Evolutionary conservation across 1,140 invertebrate species (phyloP).

Genomic region (Cotesia vestalis): DNA sequence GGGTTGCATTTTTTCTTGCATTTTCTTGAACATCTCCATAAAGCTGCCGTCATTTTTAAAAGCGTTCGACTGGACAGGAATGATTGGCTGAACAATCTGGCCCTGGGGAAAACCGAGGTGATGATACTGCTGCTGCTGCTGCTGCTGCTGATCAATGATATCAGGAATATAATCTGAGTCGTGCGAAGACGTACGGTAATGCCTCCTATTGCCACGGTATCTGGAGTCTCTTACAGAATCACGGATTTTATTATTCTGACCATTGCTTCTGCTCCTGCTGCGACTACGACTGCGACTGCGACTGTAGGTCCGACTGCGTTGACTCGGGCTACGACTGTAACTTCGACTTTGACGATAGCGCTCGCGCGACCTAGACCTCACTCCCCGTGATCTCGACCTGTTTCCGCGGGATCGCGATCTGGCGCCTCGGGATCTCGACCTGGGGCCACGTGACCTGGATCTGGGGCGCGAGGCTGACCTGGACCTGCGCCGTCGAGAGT

Average conservation of each 20-base stretch:
- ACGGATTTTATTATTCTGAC: conserved; percentile 47
- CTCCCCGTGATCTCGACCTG: conserved; percentile 48
- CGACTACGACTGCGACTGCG: conserved; percentile 53
- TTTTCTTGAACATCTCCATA: conserved; percentile 88
- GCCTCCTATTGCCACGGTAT: conserved; percentile 51
- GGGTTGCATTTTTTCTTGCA: conserved; percentile 73
- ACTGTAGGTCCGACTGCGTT: conserved; percentile 47
- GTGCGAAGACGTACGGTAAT: conserved; percentile 50
- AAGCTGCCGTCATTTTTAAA: conserved; percentile 89
- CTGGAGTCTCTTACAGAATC: conserved; percentile 42
- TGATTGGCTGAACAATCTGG: conserved; percentile 29
- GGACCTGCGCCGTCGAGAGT: conserved; percentile 42
- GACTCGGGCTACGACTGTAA: conserved; percentile 37
- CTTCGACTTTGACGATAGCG: conserved; percentile 42
- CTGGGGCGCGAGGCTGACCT: conserved; percentile 40
- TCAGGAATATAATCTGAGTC: conserved; percentile 50
- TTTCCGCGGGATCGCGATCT: conserved; percentile 49
- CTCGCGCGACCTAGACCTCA: conserved; percentile 21
- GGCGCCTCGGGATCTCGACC: neutral
- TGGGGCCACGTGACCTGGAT: conserved; percentile 35
- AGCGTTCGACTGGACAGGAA: conserved; percentile 66
- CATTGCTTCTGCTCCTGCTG: conserved; percentile 45
- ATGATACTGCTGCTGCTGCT: too few species aligned
- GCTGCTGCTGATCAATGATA: conserved; percentile 21
- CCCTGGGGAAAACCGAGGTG: conserved; percentile 34